These are phyloP conservation scores for Pogonophryne albipinna DNA, from an alignment of 2,797 vertebrate species.

Conservation along the genomic window DNA sequence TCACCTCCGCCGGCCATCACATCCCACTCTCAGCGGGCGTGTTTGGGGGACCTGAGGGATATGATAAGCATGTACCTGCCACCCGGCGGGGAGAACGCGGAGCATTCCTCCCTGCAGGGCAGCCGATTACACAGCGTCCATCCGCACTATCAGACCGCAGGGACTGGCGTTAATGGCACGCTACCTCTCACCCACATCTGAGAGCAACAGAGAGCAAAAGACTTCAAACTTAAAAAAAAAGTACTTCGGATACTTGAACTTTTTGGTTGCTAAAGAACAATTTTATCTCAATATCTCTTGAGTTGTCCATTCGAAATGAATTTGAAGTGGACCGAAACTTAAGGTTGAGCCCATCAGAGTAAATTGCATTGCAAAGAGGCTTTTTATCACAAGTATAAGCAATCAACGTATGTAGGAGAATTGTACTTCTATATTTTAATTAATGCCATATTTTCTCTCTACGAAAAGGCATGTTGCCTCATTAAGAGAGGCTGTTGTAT, in stretches of 20 bases:
- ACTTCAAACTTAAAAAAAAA: slow-evolving; percentile 64
- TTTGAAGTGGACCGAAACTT: slow-evolving; percentile 78
- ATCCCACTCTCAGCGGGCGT: slow-evolving; percentile 96
- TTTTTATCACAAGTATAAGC: slow-evolving; percentile 84
- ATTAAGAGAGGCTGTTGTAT: slow-evolving; percentile 83
- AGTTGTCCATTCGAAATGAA: slow-evolving; percentile 74
- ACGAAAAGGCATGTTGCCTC: slow-evolving; percentile 86
- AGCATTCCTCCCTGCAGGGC: slow-evolving; percentile 91
- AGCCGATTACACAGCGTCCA: slow-evolving; percentile 97
- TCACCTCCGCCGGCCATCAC: slow-evolving; percentile 95
- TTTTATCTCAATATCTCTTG: slow-evolving; percentile 71
- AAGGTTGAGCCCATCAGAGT: slow-evolving; percentile 77
- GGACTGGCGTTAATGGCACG: slow-evolving; percentile 95
- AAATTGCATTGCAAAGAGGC: slow-evolving; percentile 78
- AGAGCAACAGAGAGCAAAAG: slow-evolving; percentile 59
- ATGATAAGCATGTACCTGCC: slow-evolving; percentile 99
- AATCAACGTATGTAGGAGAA: slow-evolving; percentile 86
- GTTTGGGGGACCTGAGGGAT: slow-evolving; percentile 97
- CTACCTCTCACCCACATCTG: slow-evolving; percentile 99
- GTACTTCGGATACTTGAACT: slow-evolving; percentile 90
- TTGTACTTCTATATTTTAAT: slow-evolving; percentile 87
- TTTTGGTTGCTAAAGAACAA: slow-evolving; percentile 77
- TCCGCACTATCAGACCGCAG: slow-evolving; percentile 96
- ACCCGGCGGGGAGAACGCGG: slow-evolving; percentile 94
- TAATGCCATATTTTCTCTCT: slow-evolving; percentile 85